Conservation (phyloP, 2,888 invertebrate species). For the Cephalotes varians region DNA sequence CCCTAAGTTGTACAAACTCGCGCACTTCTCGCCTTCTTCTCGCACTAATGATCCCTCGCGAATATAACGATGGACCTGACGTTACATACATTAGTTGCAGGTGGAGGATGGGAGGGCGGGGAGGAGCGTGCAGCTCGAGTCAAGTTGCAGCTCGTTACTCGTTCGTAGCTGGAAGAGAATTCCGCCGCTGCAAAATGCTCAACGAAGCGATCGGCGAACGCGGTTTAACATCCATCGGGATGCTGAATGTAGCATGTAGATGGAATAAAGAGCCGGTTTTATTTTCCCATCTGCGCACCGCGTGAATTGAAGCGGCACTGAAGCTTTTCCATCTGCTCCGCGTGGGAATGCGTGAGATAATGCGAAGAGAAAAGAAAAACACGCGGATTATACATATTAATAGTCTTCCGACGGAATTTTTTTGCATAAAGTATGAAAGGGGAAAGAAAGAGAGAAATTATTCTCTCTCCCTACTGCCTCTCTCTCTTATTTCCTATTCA, state of each 20-base stretch:
- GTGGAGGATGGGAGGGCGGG: neutral
- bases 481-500: neutral
- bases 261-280: constrained; percentile 47
- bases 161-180: constrained; percentile 35
- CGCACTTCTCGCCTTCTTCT: constrained; percentile 61
- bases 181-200: constrained; percentile 29
- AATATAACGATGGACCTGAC: constrained; percentile 77
- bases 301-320: constrained; percentile 39
- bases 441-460: neutral
- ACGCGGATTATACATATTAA: constrained; percentile 30
- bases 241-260: constrained; percentile 42
- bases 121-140: constrained; percentile 29
- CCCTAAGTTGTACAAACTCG: constrained; percentile 44
- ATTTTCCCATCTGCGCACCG: constrained; percentile 40
- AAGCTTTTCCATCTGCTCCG: constrained; percentile 18
- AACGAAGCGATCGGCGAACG: constrained; percentile 33
- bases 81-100: constrained; percentile 75
- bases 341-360: constrained; percentile 14
- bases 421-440: too few relatives aligned
- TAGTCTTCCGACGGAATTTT: neutral
- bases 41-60: constrained; percentile 77
- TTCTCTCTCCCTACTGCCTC: neutral
- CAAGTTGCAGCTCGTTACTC: constrained; percentile 53
- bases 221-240: constrained; percentile 47
- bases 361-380: constrained; percentile 12